Evolutionary conservation across 2,888 invertebrate species (phyloP), one percentile per base, ranked within the genome.

Genomic region (Sphaeridia pumilis): DNA sequence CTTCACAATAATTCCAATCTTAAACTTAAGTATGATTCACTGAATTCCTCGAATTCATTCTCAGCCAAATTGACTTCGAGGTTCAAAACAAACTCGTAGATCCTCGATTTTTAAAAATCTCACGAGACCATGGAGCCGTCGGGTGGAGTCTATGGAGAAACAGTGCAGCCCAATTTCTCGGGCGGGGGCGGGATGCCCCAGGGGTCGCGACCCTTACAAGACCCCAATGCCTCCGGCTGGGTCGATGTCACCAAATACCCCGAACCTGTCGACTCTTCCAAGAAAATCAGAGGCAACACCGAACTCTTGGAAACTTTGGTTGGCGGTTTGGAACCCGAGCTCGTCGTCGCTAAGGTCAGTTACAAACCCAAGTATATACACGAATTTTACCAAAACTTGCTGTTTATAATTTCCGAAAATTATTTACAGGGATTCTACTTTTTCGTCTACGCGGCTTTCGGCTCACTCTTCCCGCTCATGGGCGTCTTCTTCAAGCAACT

Each of bases 401-500:
- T n/a, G n/a, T n/a, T n/a, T n/a, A n/a, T n/a, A n/a, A n/a, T n/a
- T n/a, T n/a, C n/a, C n/a, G n/a, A n/a, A n/a, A n/a, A n/a, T n/a
- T 4, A 24, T 46, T 46, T 51, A 3, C 43, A 61, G 60, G 59
- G 60, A 22, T 98, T 98, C 74, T 98, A 98, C 72, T 95, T 99
- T 74, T 95, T 95, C 78, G 98, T 97, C 75, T 98, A 95, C 73
- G 92, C 95, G 38, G 95, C 97, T 1, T 98, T 98, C 70, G 98
- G 98, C 4, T 93, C 93, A 1, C 78, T 98, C n/a, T 98, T 97
- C 70, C 98, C 98, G 0, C 75, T 99, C 57, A 88, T 98, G 84
- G 97, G 94, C 34, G 90, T 98, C 43, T 99, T 97, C 74, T 98
- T 98, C 77, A 99, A 98, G 75, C 97, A 97, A 76, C 85, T 97